Conservation (phyloP, 2,888 invertebrate species). For the Zelleria hepariella region DNA sequence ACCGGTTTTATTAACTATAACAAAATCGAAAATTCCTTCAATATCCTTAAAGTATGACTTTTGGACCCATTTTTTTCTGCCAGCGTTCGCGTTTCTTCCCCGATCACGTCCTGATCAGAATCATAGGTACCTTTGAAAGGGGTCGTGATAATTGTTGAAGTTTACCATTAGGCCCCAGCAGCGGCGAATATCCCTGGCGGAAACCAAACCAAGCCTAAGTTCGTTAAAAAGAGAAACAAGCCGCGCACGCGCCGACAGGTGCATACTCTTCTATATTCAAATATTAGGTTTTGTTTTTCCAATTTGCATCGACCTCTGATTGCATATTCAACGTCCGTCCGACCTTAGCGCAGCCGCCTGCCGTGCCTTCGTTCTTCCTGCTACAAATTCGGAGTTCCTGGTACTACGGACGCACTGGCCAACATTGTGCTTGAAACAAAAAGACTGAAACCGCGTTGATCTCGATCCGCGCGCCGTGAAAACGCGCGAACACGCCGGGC, state of each 20-base stretch:
- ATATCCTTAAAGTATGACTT: no score
- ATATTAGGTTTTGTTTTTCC: not conserved
- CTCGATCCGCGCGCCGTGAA: not conserved
- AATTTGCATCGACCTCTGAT: not conserved
- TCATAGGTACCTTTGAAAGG: no score
- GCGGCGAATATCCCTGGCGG: constrained; percentile 24
- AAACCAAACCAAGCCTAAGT: constrained; percentile 39
- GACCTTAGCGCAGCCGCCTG: not conserved
- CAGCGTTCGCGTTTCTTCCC: no score
- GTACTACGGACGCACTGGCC: not conserved
- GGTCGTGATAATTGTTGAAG: no score
- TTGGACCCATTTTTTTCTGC: no score
- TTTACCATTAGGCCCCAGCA: no score
- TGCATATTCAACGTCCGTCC: constrained; percentile 1
- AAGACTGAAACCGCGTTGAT: not conserved
- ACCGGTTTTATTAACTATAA: no score
- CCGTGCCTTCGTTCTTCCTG: not conserved
- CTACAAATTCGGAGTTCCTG: not conserved
- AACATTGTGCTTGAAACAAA: not conserved
- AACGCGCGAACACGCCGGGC: not conserved
- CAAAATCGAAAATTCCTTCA: no score
- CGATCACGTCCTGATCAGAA: no score
- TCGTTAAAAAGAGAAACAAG: constrained; percentile 4
- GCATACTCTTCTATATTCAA: constrained; percentile 1
- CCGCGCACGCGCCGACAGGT: constrained; percentile 11